Percentiles rank a stretch among this genome's conserved stretches.
These are phyloP conservation scores for Entelurus aequoreus DNA, from an alignment of 2,113 vertebrate genomes.

Conservation along the genomic window DNA sequence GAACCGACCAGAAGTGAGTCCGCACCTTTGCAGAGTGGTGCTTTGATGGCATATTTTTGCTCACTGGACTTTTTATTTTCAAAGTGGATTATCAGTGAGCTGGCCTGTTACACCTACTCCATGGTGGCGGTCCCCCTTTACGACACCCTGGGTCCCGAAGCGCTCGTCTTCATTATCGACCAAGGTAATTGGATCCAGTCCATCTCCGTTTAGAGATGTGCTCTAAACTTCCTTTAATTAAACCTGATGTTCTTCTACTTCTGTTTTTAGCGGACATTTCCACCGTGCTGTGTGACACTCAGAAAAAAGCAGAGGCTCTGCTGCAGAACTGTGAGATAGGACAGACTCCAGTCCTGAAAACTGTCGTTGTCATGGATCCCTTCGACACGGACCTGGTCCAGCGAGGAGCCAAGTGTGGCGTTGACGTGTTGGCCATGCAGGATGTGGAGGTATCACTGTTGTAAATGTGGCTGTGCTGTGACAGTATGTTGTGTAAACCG, in stretches of 20 bases:
- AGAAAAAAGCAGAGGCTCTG: slow-evolving; percentile 74
- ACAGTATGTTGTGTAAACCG: too few relatives aligned
- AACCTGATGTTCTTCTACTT: background rate
- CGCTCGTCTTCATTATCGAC: slow-evolving; percentile 85
- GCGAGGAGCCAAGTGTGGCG: slow-evolving; percentile 69
- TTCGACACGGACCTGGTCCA: slow-evolving; percentile 77
- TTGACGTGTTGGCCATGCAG: slow-evolving; percentile 77
- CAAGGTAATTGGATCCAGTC: slow-evolving; percentile 72
- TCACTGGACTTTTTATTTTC: background rate
- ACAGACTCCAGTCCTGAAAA: slow-evolving; percentile 73
- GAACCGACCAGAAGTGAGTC: slow-evolving; percentile 90
- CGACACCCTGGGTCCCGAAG: slow-evolving; percentile 90
- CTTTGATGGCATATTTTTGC: background rate
- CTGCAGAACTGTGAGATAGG: slow-evolving; percentile 77
- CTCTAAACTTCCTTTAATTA: background rate
- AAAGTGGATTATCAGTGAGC: slow-evolving; percentile 90
- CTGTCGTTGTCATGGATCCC: slow-evolving; percentile 84
- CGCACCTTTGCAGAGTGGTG: background rate
- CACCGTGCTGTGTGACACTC: slow-evolving; percentile 84
- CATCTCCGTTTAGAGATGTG: too few relatives aligned
- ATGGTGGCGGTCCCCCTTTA: slow-evolving; percentile 93
- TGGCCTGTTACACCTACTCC: slow-evolving; percentile 94
- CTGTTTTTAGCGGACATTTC: slow-evolving; percentile 76
- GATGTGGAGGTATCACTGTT: slow-evolving; percentile 81
- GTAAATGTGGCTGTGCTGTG: too few relatives aligned